A percentile compares a stretch with the other conserved stretches of the same genome.
Evolutionary conservation across 2,888 invertebrate genomes (phyloP).

Genomic region (Ophioninae sp.): DNA sequence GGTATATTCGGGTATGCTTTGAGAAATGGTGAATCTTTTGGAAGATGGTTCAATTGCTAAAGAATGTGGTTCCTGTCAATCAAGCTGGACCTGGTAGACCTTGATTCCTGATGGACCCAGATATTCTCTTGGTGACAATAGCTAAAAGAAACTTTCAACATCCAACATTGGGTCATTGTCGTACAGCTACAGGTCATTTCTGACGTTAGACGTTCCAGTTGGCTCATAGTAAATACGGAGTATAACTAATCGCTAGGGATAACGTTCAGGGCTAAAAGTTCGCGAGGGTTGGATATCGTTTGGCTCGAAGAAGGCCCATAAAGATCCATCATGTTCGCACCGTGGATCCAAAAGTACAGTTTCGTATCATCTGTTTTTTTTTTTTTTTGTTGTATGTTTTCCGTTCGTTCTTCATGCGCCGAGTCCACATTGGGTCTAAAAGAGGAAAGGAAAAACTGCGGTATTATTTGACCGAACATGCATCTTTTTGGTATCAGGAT

Average conservation of each 20-base stretch:
- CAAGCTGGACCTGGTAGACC: not conserved
- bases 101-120: not conserved
- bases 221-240: not conserved
- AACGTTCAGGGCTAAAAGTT: slow-evolving; percentile 6
- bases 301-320: slow-evolving; percentile 63
- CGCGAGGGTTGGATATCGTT: slow-evolving; percentile 54
- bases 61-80: not conserved
- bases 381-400: slow-evolving; percentile 26
- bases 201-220: not conserved
- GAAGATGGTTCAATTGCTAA: not conserved
- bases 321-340: slow-evolving; percentile 67
- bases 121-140: not conserved
- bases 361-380: slow-evolving; percentile 12
- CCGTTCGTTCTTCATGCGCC: slow-evolving; percentile 9
- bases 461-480: slow-evolving; percentile 39
- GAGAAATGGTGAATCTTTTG: not conserved
- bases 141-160: not conserved
- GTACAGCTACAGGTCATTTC: not conserved
- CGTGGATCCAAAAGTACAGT: slow-evolving; percentile 39
- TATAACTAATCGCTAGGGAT: slow-evolving; percentile 50
- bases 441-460: slow-evolving; percentile 3
- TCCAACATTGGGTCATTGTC: not conserved
- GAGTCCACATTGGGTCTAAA: slow-evolving; percentile 47
- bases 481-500: not conserved
- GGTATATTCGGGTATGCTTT: slow-evolving; percentile 3